Evolutionary conservation across 2,113 vertebrate species (phyloP).

Genomic region (human (Homo sapiens)): DNA sequence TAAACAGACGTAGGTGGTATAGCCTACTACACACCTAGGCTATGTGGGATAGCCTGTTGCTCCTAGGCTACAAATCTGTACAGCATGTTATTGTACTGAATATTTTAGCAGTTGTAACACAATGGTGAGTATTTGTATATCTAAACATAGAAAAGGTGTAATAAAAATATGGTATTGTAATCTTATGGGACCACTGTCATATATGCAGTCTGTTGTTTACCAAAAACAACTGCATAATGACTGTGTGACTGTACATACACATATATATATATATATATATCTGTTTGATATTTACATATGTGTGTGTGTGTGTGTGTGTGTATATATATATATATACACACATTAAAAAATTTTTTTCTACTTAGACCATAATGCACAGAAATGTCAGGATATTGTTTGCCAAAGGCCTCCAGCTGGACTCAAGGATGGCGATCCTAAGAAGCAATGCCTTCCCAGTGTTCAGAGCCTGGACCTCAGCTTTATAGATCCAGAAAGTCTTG

Average conservation of each 20-base stretch:
- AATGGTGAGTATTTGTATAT: neutral
- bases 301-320: too few species aligned
- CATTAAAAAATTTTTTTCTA: neutral
- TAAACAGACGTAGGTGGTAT: neutral
- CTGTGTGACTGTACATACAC: neutral
- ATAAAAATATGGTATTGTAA: neutral
- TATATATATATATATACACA: neutral
- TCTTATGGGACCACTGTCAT: neutral
- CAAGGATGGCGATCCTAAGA: neutral
- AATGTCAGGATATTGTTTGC: neutral
- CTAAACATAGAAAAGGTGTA: neutral
- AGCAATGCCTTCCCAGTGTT: neutral
- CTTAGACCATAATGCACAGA: neutral
- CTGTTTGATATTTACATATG: neutral
- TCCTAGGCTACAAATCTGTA: neutral
- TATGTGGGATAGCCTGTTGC: neutral
- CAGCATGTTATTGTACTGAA: neutral
- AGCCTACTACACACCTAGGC: neutral
- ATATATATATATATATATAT: neutral
- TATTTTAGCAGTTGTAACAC: neutral
- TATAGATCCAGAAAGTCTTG: neutral
- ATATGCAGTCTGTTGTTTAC: neutral
- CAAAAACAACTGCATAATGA: neutral
- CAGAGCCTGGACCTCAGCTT: neutral
- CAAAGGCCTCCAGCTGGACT: neutral